A percentile compares a stretch with the other conserved stretches of the same genome.
phyloP scores from a whole-genome alignment of 2,797 vertebrate genomes.

The Luscinia luscinia region DNA sequence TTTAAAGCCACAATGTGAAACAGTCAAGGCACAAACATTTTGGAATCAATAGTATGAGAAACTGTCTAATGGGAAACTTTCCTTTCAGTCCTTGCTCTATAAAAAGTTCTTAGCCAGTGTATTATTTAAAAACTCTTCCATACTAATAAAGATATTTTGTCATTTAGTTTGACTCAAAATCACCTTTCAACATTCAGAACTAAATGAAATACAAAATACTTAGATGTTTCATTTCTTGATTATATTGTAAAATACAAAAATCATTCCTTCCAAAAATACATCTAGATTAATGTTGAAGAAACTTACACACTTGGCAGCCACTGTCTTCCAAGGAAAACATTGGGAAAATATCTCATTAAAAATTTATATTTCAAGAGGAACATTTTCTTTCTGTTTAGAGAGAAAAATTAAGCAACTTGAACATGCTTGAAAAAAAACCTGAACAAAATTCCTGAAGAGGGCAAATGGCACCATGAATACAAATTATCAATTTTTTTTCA shows the following conservation, averaged over 20 bases:
- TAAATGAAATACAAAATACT: not conserved
- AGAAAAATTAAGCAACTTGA: not conserved
- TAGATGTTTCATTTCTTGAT: not conserved
- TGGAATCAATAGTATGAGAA: not conserved
- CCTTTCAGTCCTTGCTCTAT: not conserved
- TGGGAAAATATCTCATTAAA: not conserved
- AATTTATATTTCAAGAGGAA: not conserved
- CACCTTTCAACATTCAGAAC: not conserved
- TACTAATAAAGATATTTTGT: not conserved
- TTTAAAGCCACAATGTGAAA: not conserved
- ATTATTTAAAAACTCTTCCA: not conserved
- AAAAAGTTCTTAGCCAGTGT: not conserved
- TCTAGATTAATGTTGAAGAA: not conserved
- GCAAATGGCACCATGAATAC: fast-evolving
- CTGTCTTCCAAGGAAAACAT: not conserved
- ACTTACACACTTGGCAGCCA: not conserved
- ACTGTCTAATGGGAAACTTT: not conserved
- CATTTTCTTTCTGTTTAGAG: not conserved
- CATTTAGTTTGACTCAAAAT: not conserved
- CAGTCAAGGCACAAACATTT: not conserved
- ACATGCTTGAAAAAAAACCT: fast-evolving
- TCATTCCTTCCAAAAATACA: not conserved
- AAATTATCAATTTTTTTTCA: not conserved
- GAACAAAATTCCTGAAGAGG: not conserved
- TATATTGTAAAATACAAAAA: not conserved